Evolutionary conservation across 2,797 vertebrate species (phyloP).

Genomic region (Enoplosus armatus): DNA sequence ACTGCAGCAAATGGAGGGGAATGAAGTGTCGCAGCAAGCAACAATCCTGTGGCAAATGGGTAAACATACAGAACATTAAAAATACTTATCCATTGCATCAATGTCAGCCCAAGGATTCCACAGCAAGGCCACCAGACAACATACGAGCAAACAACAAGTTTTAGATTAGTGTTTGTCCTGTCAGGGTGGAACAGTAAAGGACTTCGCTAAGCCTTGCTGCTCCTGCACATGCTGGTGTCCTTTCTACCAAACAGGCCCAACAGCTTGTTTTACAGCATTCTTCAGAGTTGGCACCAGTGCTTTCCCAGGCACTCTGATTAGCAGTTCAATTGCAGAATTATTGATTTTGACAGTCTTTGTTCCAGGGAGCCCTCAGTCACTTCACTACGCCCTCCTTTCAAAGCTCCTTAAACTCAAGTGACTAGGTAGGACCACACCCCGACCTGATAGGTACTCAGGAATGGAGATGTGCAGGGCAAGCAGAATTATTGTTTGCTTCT

Average conservation of each 20-base stretch:
- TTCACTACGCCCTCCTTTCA: neutral
- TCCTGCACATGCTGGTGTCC: neutral
- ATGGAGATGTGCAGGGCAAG: neutral
- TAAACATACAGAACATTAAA: slow-evolving; percentile 21
- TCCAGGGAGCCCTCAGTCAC: neutral
- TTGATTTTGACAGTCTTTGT: slow-evolving; percentile 19
- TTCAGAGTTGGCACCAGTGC: neutral
- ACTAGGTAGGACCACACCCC: neutral
- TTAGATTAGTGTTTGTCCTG: slow-evolving; percentile 1
- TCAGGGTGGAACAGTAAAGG: neutral
- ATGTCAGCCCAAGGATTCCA: slow-evolving; percentile 11
- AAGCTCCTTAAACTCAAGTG: neutral
- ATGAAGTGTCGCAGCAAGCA: slow-evolving; percentile 1
- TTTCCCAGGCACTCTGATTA: neutral
- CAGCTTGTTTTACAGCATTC: neutral
- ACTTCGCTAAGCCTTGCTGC: neutral
- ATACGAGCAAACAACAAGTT: slow-evolving; percentile 12
- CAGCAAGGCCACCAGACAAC: neutral
- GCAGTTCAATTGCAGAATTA: neutral
- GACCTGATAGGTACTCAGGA: neutral
- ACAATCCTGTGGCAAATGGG: slow-evolving; percentile 15
- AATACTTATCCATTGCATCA: slow-evolving; percentile 13
- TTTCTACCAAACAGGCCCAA: neutral
- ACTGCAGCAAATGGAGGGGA: slow-evolving; percentile 10
- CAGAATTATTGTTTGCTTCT: neutral